Evolutionary conservation across 2,888 invertebrate genomes (phyloP).

Genomic region (Notodonta ziczac): DNA sequence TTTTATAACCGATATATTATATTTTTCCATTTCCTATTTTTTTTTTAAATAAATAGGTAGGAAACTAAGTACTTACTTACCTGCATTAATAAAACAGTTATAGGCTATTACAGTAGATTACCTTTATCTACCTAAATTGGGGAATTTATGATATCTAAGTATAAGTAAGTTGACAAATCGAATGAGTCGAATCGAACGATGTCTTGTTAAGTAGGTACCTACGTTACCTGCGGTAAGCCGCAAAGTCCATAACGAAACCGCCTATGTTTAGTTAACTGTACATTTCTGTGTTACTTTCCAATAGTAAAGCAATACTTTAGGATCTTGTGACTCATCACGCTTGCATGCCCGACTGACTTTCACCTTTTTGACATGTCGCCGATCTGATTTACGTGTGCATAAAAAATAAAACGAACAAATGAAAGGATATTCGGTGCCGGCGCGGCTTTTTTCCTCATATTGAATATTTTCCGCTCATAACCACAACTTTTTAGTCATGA

Average conservation of each 20-base stretch:
- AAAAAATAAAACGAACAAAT: conserved; percentile 14
- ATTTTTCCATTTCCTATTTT: too few species aligned
- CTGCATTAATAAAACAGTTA: too few species aligned
- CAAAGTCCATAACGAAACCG: conserved; percentile 43
- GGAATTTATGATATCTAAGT: too few species aligned
- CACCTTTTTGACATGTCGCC: conserved; percentile 56
- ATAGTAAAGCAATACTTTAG: conserved; percentile 49
- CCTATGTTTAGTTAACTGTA: conserved; percentile 54
- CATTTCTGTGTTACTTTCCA: conserved; percentile 55
- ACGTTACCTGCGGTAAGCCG: conserved; percentile 38
- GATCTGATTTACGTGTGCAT: conserved; percentile 41
- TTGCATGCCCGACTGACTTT: conserved; percentile 47
- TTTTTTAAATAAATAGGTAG: too few species aligned
- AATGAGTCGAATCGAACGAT: conserved; percentile 23
- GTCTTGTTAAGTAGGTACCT: conserved; percentile 1
- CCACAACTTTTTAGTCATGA: not conserved
- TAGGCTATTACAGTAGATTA: too few species aligned
- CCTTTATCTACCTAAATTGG: too few species aligned
- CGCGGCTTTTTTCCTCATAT: not conserved
- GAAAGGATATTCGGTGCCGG: not conserved
- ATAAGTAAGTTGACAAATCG: not conserved
- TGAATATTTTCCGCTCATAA: not conserved
- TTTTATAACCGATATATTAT: too few species aligned
- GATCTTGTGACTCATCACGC: conserved; percentile 43
- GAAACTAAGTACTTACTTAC: too few species aligned